A percentile compares a stretch with the other conserved stretches of the same genome.
phyloP scores from a whole-genome alignment of 2,113 vertebrate genomes.

The Bungarus multicinctus region DNA sequence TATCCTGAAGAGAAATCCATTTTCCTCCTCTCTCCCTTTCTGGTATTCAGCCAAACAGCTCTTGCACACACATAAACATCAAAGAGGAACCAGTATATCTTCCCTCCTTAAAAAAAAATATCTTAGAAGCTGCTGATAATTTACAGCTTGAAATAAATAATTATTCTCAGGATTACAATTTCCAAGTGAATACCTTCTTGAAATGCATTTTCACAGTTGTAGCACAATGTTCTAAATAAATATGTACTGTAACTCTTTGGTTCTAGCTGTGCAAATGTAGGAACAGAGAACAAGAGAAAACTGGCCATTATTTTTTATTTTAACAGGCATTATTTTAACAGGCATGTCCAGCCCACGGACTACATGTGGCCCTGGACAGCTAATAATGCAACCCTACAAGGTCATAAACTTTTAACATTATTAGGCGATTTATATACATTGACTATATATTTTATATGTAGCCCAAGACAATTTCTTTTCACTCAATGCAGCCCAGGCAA shows the following conservation, averaged over 20 bases:
- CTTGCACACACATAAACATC: not conserved
- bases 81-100: not conserved
- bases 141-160: not conserved
- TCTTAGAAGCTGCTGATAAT: not conserved
- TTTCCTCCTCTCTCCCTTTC: not conserved
- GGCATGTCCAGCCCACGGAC: not conserved
- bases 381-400: not conserved
- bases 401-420: not conserved
- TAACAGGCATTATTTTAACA: not conserved
- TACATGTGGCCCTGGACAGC: not conserved
- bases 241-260: not conserved
- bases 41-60: not conserved
- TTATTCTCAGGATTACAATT: not conserved
- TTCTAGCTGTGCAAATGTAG: not conserved
- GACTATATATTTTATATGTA: not conserved
- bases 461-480: not conserved
- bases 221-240: not conserved
- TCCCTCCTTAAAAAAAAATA: not conserved
- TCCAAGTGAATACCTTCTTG: not conserved
- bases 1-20: conserved; percentile 5
- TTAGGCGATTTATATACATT: not conserved
- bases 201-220: not conserved
- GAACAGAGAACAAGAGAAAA: not conserved
- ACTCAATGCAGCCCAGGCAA: not conserved
- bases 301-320: not conserved